A percentile compares a stretch with the other conserved stretches of the same genome.
These are phyloP conservation scores for Cisticola juncidis DNA, from an alignment of 2,113 vertebrate genomes.

Conservation along the genomic window DNA sequence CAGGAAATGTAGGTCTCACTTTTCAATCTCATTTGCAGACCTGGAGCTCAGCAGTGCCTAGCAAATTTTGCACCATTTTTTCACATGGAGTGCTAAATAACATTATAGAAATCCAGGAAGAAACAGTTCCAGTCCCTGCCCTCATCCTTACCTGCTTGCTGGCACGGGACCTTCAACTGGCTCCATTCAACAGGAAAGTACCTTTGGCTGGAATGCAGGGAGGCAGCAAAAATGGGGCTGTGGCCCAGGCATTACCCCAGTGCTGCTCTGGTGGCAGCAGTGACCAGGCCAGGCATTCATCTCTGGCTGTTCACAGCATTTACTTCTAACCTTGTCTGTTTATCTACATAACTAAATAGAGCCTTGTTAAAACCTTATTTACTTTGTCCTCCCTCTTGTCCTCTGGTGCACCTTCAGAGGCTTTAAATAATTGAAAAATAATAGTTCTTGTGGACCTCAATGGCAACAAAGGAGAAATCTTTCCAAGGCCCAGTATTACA, in stretches of 20 bases:
- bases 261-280: background rate
- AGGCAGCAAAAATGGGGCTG: background rate
- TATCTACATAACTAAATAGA: background rate
- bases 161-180: background rate
- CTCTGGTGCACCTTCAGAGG: background rate
- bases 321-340: background rate
- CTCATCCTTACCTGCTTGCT: background rate
- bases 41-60: background rate
- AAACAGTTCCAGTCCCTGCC: background rate
- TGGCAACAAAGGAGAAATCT: background rate
- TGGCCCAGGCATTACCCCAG: background rate
- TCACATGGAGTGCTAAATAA: background rate
- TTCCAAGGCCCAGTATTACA: background rate
- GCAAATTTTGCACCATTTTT: background rate
- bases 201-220: background rate
- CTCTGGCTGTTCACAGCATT: background rate
- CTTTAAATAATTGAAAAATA: background rate
- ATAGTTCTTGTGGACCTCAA: background rate
- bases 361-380: background rate
- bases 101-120: background rate
- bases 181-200: background rate
- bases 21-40: background rate
- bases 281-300: background rate
- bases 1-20: background rate
- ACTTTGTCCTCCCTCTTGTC: background rate